Evolutionary conservation across 2,888 invertebrate species (phyloP), one percentile per base, ranked within the genome.

Genomic region (Pteria penguin): DNA sequence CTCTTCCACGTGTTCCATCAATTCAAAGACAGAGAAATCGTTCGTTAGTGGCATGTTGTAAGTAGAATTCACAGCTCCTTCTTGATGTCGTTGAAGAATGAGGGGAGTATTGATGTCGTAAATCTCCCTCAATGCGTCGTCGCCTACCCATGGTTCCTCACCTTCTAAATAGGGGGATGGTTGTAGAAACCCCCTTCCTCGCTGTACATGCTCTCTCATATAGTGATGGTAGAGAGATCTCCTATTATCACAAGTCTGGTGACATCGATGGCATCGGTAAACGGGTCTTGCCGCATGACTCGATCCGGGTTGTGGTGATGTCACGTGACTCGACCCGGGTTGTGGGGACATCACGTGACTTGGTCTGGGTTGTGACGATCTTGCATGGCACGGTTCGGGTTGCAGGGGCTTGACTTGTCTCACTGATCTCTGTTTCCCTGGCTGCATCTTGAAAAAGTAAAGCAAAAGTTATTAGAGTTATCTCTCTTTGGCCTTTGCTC

Each of bases 41-140:
- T 70, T 70, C 4, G 61, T 61, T 2, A 70, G 61, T 8, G 61
- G 70, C 18, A 70, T 26, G 22, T 61, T 61, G 29, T 70, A 52
- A 3, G 29, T 29, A 22, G 61, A 61, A 5, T 45, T 33, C 1
- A 52, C 52, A 0, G 70, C 14, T 36, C 61, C 36, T 22, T 52
- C 52, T 29, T 61, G 61, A 5, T 61, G 61, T 4, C 60, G 60
- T n/a, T 29, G 60, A n/a, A 70, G 31, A 61, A 70, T 70, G 8
- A 33, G 27, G 1, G 61, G 70, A 8, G 60, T 22, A 29, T 70
- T 70, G 18, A 26, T 0, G 26, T 70, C 62, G 31, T 61, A 70
- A 0, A 45, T 31, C 14, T 36, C 60, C 22, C 22, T 33, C 14
- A 70, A 27, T 27, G 27, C 4, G 18, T 60, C 45, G 31, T 70